Evolutionary conservation across 2,888 invertebrate genomes (phyloP).

Genomic region (Strigamia transsilvanica): DNA sequence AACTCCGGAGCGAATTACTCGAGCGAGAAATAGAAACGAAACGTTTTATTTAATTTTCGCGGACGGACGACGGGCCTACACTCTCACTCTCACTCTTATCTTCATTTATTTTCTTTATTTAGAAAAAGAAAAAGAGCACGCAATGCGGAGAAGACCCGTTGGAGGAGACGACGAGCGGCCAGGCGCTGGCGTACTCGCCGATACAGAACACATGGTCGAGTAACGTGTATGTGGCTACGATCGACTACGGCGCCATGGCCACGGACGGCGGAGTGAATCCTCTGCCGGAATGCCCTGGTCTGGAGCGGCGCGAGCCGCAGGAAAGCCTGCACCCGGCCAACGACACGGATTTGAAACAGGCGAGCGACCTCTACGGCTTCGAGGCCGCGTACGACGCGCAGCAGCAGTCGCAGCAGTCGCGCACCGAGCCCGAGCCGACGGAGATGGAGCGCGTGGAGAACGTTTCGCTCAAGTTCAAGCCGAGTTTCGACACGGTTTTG

Average conservation of each 20-base stretch:
- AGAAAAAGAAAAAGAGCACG: neutral
- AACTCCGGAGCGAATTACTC: neutral
- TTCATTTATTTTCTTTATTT: neutral
- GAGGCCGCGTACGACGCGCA: neutral
- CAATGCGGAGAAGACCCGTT: neutral
- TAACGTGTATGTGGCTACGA: neutral
- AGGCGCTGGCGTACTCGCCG: neutral
- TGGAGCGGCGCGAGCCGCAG: neutral
- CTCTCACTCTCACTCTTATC: too few species aligned
- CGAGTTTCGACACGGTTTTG: neutral
- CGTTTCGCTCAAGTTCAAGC: neutral
- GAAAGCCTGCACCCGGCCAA: neutral
- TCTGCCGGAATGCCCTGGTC: neutral
- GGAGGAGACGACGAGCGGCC: neutral
- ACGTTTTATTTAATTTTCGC: neutral
- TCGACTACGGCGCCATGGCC: conserved; percentile 10
- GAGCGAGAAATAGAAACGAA: neutral
- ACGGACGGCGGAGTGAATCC: neutral
- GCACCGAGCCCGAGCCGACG: neutral
- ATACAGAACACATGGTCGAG: neutral
- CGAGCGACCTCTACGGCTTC: too few species aligned
- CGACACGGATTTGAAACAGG: neutral
- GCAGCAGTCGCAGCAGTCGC: neutral
- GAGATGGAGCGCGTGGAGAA: neutral
- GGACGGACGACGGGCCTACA: neutral